A percentile compares a stretch with the other conserved stretches of the same genome.
Evolutionary conservation across 2,888 invertebrate genomes (phyloP).

Genomic region (Eucriotettix oculatus): DNA sequence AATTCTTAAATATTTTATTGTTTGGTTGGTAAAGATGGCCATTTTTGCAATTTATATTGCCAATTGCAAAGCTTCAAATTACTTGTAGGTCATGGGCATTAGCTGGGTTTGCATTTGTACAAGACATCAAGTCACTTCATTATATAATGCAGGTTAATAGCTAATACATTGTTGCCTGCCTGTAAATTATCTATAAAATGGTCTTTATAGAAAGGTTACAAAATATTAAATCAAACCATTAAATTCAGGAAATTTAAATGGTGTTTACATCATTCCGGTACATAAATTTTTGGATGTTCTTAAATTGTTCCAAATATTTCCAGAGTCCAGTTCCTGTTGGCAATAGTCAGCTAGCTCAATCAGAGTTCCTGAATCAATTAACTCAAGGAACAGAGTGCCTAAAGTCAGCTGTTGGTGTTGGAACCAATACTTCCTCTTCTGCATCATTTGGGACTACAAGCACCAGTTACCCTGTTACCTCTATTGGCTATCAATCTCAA

Average conservation of each 20-base stretch:
- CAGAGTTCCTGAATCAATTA: slow-evolving; percentile 39
- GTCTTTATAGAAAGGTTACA: too few species aligned
- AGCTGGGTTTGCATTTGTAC: too few species aligned
- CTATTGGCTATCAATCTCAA: slow-evolving; percentile 11
- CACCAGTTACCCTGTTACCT: slow-evolving; percentile 10
- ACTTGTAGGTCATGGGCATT: too few species aligned
- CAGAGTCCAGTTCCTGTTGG: slow-evolving; percentile 16
- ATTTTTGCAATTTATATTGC: too few species aligned
- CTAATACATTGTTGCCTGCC: too few species aligned
- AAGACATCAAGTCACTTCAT: too few species aligned
- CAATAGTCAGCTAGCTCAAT: slow-evolving; percentile 35
- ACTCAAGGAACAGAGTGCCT: slow-evolving; percentile 37
- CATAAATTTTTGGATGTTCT: background rate
- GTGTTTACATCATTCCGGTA: background rate
- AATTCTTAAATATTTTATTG: background rate
- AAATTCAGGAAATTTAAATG: background rate
- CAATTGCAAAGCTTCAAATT: too few species aligned
- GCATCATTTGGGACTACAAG: slow-evolving; percentile 9
- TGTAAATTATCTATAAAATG: too few species aligned
- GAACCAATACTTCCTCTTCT: slow-evolving; percentile 7
- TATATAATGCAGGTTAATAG: too few species aligned
- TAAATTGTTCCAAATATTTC: background rate
- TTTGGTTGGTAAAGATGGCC: background rate
- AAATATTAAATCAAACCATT: too few species aligned
- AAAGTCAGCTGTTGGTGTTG: slow-evolving; percentile 31